A percentile compares a stretch with the other conserved stretches of the same genome.
Conservation (phyloP, 2,888 invertebrate species). For the Polyploca ridens region DNA sequence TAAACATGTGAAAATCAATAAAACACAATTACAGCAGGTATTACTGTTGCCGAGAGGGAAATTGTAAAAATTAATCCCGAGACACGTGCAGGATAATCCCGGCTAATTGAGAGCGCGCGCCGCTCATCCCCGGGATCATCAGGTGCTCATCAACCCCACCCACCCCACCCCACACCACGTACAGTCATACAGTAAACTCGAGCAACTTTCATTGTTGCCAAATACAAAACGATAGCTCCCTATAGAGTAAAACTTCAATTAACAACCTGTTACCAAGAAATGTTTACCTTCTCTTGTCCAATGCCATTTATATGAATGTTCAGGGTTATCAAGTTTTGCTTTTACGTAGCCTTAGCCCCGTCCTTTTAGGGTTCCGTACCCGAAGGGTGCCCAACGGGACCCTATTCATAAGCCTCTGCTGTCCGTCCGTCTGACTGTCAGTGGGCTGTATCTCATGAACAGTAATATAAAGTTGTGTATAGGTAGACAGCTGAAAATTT, state of each 20-base stretch:
- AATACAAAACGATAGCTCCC: not conserved
- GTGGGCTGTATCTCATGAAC: too few relatives aligned
- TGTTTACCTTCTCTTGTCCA: too few relatives aligned
- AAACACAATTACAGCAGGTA: conserved; percentile 43
- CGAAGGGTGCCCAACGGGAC: too few relatives aligned
- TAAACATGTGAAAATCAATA: conserved; percentile 27
- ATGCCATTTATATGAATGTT: too few relatives aligned
- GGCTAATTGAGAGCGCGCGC: conserved; percentile 73
- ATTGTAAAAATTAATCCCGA: conserved; percentile 53
- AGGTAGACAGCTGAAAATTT: too few relatives aligned
- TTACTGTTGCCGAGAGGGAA: conserved; percentile 32
- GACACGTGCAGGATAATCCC: conserved; percentile 81
- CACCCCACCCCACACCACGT: conserved; percentile 15
- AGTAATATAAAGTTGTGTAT: too few relatives aligned
- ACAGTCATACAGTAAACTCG: not conserved
- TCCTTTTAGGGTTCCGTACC: too few relatives aligned
- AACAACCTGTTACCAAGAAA: not conserved
- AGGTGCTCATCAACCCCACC: conserved; percentile 60
- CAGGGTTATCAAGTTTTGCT: too few relatives aligned
- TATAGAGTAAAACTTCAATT: not conserved
- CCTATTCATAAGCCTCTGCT: too few relatives aligned
- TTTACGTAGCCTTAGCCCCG: too few relatives aligned
- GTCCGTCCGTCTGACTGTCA: too few relatives aligned
- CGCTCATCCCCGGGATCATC: conserved; percentile 72
- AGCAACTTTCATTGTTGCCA: not conserved